phyloP scores from a whole-genome alignment of 2,797 vertebrate species.

The Sandelia bainsii region DNA sequence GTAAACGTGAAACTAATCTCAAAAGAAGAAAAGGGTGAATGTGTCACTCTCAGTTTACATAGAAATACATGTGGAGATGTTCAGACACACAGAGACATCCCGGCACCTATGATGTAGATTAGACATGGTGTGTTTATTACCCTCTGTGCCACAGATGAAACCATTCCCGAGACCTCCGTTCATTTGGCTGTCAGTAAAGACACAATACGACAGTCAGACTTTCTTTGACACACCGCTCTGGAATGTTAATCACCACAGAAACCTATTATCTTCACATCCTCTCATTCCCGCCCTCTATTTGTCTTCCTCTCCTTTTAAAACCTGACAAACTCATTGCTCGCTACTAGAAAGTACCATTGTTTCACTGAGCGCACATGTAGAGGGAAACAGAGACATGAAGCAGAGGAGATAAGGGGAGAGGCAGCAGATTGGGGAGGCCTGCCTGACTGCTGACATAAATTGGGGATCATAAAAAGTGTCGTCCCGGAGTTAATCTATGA shows the following conservation, averaged over 20 bases:
- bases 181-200: constrained; percentile 64
- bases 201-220: constrained; percentile 70
- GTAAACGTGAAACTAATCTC: constrained; percentile 40
- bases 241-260: constrained; percentile 80
- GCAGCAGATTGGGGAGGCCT: constrained; percentile 54
- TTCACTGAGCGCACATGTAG: constrained; percentile 70
- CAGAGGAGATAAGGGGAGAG: constrained; percentile 65
- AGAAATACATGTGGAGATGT: constrained; percentile 17
- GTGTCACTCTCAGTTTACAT: constrained; percentile 50
- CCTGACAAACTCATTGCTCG: constrained; percentile 74
- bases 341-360: constrained; percentile 77
- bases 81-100: constrained; percentile 31
- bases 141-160: constrained; percentile 54
- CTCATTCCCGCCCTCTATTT: constrained; percentile 63
- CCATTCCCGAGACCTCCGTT: constrained; percentile 52
- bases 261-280: constrained; percentile 75
- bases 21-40: constrained; percentile 38
- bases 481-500: constrained; percentile 71
- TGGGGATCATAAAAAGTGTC: constrained; percentile 79
- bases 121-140: constrained; percentile 63
- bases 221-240: constrained; percentile 59
- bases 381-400: constrained; percentile 68
- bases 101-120: constrained; percentile 52
- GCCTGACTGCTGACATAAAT: constrained; percentile 73
- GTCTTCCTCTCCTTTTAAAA: constrained; percentile 69